Evolutionary conservation across 1,140 invertebrate species (phyloP).

Genomic region (Carcinoscorpius rotundicauda): DNA sequence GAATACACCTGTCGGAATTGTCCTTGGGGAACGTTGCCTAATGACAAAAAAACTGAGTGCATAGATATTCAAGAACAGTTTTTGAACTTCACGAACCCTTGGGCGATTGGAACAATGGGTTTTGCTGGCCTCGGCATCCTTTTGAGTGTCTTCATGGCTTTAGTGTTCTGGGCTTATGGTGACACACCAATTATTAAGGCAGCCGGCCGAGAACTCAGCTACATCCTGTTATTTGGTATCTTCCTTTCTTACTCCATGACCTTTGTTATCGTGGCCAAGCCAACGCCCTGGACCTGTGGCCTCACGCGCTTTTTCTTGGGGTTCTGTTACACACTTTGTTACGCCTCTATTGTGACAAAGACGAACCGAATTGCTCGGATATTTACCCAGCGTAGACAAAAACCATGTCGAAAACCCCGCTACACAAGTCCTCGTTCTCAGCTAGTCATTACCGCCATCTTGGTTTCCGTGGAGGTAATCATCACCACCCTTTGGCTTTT

Average conservation of each 20-base stretch:
- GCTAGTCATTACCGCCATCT: conserved; percentile 39
- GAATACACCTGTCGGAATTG: conserved; percentile 50
- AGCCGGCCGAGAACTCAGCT: conserved; percentile 41
- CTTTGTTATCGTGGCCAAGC: conserved; percentile 42
- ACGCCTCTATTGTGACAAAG: conserved; percentile 45
- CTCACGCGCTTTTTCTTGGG: conserved; percentile 43
- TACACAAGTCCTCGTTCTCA: conserved; percentile 42
- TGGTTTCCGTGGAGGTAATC: conserved; percentile 38
- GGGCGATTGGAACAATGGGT: conserved; percentile 44
- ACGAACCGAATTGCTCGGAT: conserved; percentile 46
- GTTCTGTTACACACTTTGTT: conserved; percentile 42
- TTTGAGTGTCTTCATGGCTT: conserved; percentile 53
- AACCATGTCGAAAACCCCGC: conserved; percentile 28
- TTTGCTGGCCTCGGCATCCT: conserved; percentile 57
- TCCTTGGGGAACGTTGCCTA: conserved; percentile 34
- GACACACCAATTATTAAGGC: conserved; percentile 47
- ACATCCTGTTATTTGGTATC: conserved; percentile 38
- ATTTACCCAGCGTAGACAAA: conserved; percentile 36
- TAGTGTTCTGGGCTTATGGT: conserved; percentile 50
- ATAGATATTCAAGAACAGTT: conserved; percentile 39
- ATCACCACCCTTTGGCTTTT: conserved; percentile 42
- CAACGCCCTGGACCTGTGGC: conserved; percentile 37
- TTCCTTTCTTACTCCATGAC: conserved; percentile 43
- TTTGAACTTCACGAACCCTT: conserved; percentile 41
- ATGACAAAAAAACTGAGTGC: conserved; percentile 34